Base-by-base conservation (phyloP, 2,113 vertebrate genomes). In the Platycercus adscitus region DNA sequence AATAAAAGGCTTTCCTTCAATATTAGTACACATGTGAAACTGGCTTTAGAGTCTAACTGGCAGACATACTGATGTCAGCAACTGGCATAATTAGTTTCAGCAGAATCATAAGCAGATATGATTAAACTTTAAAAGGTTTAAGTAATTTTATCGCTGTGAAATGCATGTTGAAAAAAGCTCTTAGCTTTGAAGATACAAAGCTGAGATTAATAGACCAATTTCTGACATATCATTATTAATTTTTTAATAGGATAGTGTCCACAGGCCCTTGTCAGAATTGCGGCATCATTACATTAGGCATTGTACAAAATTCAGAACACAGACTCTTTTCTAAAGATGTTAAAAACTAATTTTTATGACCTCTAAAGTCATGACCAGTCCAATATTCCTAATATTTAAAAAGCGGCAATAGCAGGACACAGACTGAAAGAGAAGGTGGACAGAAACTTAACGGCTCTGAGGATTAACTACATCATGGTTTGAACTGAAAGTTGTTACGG, bases 121-220 rank as follows among this genome's bases (percentile, higher is more conserved):
- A 96, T 94, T 96, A 96, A 95, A 96, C 60, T 94, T 97, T 97
- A 92, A 96, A 96, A 94, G 92, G 88, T 95, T 96, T 93, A 96
- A 96, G 76, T 96, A 91, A 96, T 96, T 95, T 94, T 95, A 96
- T 96, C 69, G 2, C 88, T 94, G 69, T 73, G 83, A 95, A 96
- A 93, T 71, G 88, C 60, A 75, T 71, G 82, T 86, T 96, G 93
- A 95, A 95, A 96, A 95, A 93, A 96, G 86, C 91, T 79, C 82
- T 95, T 68, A 91, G 95, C 88, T 96, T 94, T 95, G 92, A 97
- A 96, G 95, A 96, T 83, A 93, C 90, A 97, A 93, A 96, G 86
- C 72, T 88, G 84, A 84, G 90, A 95, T 96, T 95, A 96, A 97
- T 69, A 96, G 93, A 83, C 47, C 76, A 84, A 95, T 94, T 97